These are phyloP conservation scores for Pterocles gutturalis DNA, from an alignment of 2,113 vertebrate species.

Conservation along the genomic window DNA sequence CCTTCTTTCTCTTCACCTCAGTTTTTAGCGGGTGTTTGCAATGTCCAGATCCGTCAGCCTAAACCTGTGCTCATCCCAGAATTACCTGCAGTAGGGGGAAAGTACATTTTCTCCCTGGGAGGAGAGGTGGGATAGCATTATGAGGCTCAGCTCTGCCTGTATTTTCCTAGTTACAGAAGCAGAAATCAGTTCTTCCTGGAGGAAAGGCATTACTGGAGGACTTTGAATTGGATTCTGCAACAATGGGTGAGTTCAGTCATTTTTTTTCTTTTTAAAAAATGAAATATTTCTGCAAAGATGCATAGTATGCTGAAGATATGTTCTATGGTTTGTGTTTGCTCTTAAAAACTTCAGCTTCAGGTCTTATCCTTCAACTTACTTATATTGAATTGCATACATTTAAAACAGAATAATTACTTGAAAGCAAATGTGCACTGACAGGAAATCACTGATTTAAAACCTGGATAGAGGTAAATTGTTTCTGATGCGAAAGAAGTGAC, in stretches of 20 bases:
- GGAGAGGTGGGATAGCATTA: background rate
- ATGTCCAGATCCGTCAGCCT: background rate
- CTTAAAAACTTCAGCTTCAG: slow-evolving; percentile 9
- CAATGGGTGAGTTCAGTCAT: background rate
- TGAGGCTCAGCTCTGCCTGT: background rate
- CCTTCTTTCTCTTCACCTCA: background rate
- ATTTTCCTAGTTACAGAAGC: background rate
- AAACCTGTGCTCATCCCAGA: background rate
- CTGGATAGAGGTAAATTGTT: slow-evolving; percentile 13
- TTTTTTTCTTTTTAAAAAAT: background rate
- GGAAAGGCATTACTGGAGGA: background rate
- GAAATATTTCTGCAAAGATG: background rate
- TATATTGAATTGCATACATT: background rate
- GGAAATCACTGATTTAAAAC: slow-evolving; percentile 29
- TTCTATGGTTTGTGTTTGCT: background rate
- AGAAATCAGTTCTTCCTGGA: background rate
- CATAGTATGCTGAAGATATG: background rate
- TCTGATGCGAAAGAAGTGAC: background rate
- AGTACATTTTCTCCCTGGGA: background rate
- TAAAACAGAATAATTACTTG: slow-evolving; percentile 2
- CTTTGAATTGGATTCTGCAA: background rate
- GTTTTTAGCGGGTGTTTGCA: background rate
- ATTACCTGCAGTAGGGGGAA: background rate
- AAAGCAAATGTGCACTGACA: background rate
- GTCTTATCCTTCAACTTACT: background rate